Evolutionary conservation across 1,140 invertebrate genomes (phyloP), one percentile per base, ranked within the genome.

Genomic region (Pseudomyrmex flavicornis): DNA sequence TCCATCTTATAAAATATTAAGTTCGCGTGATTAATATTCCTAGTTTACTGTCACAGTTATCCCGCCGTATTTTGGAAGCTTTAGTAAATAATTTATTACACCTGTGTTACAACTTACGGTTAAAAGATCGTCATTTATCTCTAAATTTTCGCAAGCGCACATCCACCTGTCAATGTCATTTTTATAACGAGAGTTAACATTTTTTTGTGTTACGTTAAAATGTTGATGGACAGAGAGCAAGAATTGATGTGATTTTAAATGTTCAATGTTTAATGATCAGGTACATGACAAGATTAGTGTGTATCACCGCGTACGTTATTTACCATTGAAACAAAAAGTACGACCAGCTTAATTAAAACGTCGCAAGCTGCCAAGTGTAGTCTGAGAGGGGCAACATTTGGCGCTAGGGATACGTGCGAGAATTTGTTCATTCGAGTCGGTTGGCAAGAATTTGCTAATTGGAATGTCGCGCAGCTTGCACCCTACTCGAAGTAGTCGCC

Each of bases 391-490:
- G 9, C 52, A 44, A 70, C 66, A 80, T 72, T 80, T 70, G 66
- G 65, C 44, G 35, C 63, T n/a, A 26, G 54, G 5, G 17, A 56
- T 79, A 44, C n/a, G 54, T 59, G 76, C 54, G 56, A 59, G 66
- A 80, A 70, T 80, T 80, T 70, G 44, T 80, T 80, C 58, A 79
- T 58, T 70, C 52, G 15, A 15, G 0, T 58, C 15, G 20, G 63
- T 69, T 69, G 56, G 80, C 77, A 83, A 86, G 87, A 86, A 89
- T 88, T 79, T 83, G 87, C 85, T 89, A 89, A 89, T 89, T 86
- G 86, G 68, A 79, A 74, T 46, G 54, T 59, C 73, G 12, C 68
- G 12, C 72, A 59, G 20, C 61, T 56, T 61, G 54, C 76, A 50
- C 83, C 44, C 68, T 59, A 56, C 46, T 26, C 9, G 79, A 88